These are phyloP conservation scores for Xyrauchen texanus DNA, from an alignment of 2,113 vertebrate genomes.

Conservation along the genomic window DNA sequence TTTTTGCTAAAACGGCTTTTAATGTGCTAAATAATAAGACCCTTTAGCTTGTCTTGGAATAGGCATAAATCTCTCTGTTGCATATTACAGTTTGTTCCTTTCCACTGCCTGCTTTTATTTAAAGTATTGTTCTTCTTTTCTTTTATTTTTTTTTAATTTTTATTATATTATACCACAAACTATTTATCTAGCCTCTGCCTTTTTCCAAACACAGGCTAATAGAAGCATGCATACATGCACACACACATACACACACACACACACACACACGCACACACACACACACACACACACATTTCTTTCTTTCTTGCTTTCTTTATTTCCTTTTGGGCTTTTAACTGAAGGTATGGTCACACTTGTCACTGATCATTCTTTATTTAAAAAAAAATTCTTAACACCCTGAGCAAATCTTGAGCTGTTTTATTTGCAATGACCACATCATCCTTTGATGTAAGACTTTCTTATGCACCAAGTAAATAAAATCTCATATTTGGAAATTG, in stretches of 20 bases:
- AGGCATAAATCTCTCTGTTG: slow-evolving; percentile 59
- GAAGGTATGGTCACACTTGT: slow-evolving; percentile 23
- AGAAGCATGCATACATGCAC: slow-evolving; percentile 14
- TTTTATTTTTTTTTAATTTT: no score
- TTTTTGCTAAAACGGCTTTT: slow-evolving; percentile 63
- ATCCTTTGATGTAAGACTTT: background rate
- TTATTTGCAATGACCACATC: slow-evolving; percentile 11
- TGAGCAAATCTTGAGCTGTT: slow-evolving; percentile 17
- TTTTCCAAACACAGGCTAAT: slow-evolving; percentile 6
- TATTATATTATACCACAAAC: background rate
- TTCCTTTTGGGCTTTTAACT: slow-evolving; percentile 10
- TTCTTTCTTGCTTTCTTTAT: slow-evolving; percentile 13
- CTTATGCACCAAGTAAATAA: slow-evolving; percentile 15
- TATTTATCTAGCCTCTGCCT: slow-evolving; percentile 39
- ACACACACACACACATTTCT: no score
- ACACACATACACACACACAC: no score
- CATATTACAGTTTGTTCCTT: slow-evolving; percentile 45
- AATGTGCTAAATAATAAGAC: slow-evolving; percentile 64
- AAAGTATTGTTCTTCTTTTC: slow-evolving; percentile 37
- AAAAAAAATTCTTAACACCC: slow-evolving; percentile 1
- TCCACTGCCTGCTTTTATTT: slow-evolving; percentile 48
- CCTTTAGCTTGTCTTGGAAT: slow-evolving; percentile 62
- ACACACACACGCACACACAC: no score
- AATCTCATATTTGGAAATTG: slow-evolving; percentile 52
- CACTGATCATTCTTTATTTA: slow-evolving; percentile 16